Conservation (phyloP, 2,797 vertebrate species). For the Phrynocephalus vlangalii region DNA sequence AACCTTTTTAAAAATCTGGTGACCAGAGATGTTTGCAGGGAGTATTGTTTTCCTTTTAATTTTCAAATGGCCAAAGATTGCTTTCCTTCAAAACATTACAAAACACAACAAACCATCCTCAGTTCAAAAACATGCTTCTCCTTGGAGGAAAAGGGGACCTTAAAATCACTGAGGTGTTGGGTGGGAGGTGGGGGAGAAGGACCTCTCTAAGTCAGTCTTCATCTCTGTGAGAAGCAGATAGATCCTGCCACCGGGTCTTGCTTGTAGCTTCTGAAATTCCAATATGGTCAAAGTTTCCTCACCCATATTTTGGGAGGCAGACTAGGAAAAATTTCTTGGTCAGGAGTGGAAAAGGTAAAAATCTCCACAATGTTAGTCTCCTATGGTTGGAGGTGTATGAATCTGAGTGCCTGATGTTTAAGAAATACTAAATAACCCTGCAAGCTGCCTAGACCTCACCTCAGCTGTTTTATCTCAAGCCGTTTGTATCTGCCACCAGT, state of each 20-base stretch:
- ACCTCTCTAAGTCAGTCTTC: slow-evolving; percentile 14
- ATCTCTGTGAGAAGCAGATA: slow-evolving; percentile 52
- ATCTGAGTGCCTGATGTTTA: slow-evolving; percentile 15
- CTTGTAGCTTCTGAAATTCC: slow-evolving; percentile 64
- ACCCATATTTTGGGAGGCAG: slow-evolving; percentile 55
- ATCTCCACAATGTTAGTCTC: slow-evolving; percentile 1
- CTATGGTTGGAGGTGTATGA: neutral
- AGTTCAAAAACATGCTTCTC: slow-evolving; percentile 50
- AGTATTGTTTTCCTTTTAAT: slow-evolving; percentile 17
- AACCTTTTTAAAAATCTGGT: neutral
- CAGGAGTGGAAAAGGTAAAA: slow-evolving; percentile 12
- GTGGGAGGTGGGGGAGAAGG: rapidly evolving
- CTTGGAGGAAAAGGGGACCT: slow-evolving; percentile 24
- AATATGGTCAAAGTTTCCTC: slow-evolving; percentile 70
- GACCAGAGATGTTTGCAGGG: slow-evolving; percentile 11
- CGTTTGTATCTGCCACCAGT: neutral
- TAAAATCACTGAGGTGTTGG: neutral
- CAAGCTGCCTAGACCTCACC: neutral
- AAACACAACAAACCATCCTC: neutral
- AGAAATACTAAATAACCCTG: slow-evolving; percentile 21
- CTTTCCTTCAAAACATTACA: slow-evolving; percentile 11
- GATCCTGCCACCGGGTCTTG: slow-evolving; percentile 71
- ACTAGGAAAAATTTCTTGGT: slow-evolving; percentile 34
- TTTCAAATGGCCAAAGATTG: neutral
- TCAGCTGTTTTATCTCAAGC: neutral